Percentiles rank a stretch among this genome's conserved stretches.
Evolutionary conservation across 53 echinoderm and acorn worm genomes (phyloP).

Genomic region (Crossaster papposus): DNA sequence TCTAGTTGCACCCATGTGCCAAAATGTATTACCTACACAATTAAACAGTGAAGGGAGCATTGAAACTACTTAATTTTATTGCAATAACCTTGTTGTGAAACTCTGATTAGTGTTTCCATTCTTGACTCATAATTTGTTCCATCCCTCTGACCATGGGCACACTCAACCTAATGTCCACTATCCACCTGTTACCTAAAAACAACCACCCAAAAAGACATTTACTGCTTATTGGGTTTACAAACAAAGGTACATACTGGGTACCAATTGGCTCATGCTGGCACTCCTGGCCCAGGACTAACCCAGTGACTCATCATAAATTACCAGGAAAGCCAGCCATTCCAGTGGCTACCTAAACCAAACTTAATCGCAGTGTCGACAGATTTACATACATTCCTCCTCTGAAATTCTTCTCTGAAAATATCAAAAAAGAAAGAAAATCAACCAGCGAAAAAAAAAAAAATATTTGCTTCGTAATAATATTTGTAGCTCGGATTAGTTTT

Average conservation of each 20-base stretch:
- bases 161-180: neutral
- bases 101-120: too few relatives aligned
- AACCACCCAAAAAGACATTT: neutral
- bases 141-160: too few relatives aligned
- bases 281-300: neutral
- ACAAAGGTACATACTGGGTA: slow-evolving; percentile 31
- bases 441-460: slow-evolving; percentile 18
- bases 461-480: slow-evolving; percentile 33
- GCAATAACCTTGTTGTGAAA: too few relatives aligned
- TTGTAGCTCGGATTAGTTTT: neutral
- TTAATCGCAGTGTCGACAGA: slow-evolving; percentile 53
- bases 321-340: slow-evolving; percentile 28
- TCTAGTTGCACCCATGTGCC: neutral
- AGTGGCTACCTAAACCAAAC: slow-evolving; percentile 26
- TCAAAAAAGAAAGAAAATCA: neutral
- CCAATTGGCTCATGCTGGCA: neutral
- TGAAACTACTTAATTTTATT: too few relatives aligned
- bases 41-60: too few relatives aligned
- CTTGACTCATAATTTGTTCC: too few relatives aligned
- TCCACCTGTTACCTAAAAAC: neutral
- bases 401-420: neutral
- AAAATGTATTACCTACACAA: neutral
- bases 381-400: slow-evolving; percentile 52
- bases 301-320: slow-evolving; percentile 49
- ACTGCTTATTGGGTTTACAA: slow-evolving; percentile 22